Percentiles rank a stretch among this genome's conserved stretches.
phyloP scores from a whole-genome alignment of 2,797 vertebrate genomes.

The Ctenopoma kingsleyae region DNA sequence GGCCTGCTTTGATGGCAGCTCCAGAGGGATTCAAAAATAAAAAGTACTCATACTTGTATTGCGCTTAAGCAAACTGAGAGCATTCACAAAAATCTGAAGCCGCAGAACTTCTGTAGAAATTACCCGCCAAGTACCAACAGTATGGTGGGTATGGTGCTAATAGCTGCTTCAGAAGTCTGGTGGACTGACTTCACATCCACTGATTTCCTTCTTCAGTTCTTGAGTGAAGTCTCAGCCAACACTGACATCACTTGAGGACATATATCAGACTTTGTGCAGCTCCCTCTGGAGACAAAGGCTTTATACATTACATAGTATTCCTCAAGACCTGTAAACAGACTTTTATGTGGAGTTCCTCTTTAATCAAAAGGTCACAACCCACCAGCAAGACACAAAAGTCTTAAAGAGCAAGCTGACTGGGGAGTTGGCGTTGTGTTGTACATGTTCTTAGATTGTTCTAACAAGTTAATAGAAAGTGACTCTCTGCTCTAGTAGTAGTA shows the following conservation, averaged over 20 bases:
- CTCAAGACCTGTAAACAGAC: not conserved
- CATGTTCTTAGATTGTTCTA: not conserved
- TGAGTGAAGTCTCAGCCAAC: not conserved
- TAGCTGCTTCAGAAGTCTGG: not conserved
- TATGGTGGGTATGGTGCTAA: too few relatives aligned
- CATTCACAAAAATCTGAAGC: too few relatives aligned
- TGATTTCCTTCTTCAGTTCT: not conserved
- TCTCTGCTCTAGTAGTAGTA: constrained; percentile 15
- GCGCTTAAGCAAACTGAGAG: too few relatives aligned
- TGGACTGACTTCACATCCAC: not conserved
- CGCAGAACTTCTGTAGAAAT: too few relatives aligned
- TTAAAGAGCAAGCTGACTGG: not conserved
- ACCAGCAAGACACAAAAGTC: not conserved
- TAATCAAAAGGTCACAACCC: not conserved
- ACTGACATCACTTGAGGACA: not conserved
- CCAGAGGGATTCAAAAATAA: too few relatives aligned
- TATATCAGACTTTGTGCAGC: not conserved
- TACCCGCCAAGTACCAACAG: too few relatives aligned
- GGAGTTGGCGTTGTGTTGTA: not conserved
- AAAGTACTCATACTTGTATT: too few relatives aligned
- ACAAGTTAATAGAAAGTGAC: not conserved
- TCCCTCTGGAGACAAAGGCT: not conserved
- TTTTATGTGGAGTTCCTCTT: not conserved
- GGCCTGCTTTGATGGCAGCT: too few relatives aligned
- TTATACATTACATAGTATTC: not conserved